These are phyloP conservation scores for Hylia prasina DNA, from an alignment of 2,113 vertebrate genomes.

Conservation along the genomic window DNA sequence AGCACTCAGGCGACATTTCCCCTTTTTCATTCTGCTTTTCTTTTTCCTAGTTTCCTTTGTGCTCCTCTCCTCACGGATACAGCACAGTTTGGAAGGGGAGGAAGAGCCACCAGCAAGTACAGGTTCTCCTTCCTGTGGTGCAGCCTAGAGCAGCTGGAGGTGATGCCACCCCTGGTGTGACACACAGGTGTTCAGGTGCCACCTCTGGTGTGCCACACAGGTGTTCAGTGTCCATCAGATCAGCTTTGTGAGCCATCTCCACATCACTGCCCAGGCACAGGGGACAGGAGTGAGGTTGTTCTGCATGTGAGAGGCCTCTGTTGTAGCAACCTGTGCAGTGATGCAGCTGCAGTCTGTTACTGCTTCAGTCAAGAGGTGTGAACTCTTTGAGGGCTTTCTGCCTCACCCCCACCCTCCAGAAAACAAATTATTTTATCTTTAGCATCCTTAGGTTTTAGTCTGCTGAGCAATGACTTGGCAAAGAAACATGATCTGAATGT, in stretches of 20 bases:
- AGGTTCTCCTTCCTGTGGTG: neutral
- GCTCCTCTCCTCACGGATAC: neutral
- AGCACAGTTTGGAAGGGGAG: neutral
- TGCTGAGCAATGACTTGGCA: neutral
- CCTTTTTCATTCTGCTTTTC: neutral
- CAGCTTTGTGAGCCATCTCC: neutral
- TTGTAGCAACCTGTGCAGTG: neutral
- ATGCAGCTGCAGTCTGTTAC: neutral
- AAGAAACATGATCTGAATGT: neutral
- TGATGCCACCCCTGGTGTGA: neutral
- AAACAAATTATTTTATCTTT: neutral
- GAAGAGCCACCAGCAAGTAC: neutral
- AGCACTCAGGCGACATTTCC: neutral
- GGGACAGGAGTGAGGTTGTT: fast-evolving
- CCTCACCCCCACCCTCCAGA: neutral
- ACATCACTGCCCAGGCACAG: fast-evolving
- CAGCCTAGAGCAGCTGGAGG: neutral
- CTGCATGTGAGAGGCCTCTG: neutral
- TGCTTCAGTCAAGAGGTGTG: neutral
- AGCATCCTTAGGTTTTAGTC: neutral
- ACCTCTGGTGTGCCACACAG: fast-evolving
- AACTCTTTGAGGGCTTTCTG: neutral
- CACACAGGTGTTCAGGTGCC: neutral
- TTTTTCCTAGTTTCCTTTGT: neutral
- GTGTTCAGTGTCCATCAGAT: neutral